Evolutionary conservation across 2,888 invertebrate species (phyloP).

Genomic region (Tetropium fuscum): DNA sequence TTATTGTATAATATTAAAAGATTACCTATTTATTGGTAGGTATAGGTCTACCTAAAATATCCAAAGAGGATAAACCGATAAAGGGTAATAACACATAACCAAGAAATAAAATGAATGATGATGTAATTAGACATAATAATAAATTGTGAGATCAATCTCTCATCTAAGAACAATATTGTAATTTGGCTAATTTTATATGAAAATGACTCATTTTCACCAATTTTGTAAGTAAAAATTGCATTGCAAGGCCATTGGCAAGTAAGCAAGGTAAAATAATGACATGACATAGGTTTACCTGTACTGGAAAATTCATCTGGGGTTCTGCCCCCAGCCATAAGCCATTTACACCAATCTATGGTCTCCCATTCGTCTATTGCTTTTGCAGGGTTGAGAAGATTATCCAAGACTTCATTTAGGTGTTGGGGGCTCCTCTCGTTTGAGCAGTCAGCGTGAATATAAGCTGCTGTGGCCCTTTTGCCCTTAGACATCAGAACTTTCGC

Average conservation of each 20-base stretch:
- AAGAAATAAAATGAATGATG: too few relatives aligned
- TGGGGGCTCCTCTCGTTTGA: conserved; percentile 73
- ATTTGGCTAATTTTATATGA: too few relatives aligned
- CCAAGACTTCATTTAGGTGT: conserved; percentile 85
- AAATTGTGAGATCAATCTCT: too few relatives aligned
- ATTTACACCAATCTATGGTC: conserved; percentile 93
- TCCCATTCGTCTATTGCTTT: conserved; percentile 92
- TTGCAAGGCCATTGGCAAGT: conserved; percentile 51
- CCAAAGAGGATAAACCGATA: too few relatives aligned
- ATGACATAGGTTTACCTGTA: conserved; percentile 79
- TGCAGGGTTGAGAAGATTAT: conserved; percentile 86
- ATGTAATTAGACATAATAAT: too few relatives aligned
- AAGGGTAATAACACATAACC: too few relatives aligned
- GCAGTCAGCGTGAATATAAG: conserved; percentile 89
- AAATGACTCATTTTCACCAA: conserved; percentile 29
- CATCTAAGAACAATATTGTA: too few relatives aligned
- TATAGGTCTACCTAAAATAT: too few relatives aligned
- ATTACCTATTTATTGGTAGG: too few relatives aligned
- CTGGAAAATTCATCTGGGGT: conserved; percentile 94
- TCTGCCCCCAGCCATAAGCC: conserved; percentile 93
- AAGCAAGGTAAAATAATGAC: too few relatives aligned
- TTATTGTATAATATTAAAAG: too few relatives aligned
- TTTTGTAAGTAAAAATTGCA: conserved; percentile 33
- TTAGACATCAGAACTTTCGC: conserved; percentile 81
- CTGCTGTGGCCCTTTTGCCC: conserved; percentile 88